These are phyloP conservation scores for Drosophila prostipennis DNA, from an alignment of 2,888 invertebrate species.

Conservation along the genomic window DNA sequence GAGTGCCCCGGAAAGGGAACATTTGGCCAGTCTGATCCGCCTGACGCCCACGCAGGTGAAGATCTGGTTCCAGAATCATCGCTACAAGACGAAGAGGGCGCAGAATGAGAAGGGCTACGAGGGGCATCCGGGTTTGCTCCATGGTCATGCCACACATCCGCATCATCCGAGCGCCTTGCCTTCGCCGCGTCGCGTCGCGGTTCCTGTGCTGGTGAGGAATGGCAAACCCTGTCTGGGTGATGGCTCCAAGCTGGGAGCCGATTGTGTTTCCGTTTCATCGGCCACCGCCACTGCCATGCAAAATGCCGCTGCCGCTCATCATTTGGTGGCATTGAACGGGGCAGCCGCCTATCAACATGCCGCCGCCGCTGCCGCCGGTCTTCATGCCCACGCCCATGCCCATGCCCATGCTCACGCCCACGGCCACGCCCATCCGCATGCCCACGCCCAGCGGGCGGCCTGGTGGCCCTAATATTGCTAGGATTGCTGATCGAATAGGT, in stretches of 20 bases:
- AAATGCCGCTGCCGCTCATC: slow-evolving; percentile 80
- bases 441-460: slow-evolving; percentile 73
- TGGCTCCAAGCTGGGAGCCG: slow-evolving; percentile 84
- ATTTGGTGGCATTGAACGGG: slow-evolving; percentile 67
- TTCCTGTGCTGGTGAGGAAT: slow-evolving; percentile 96
- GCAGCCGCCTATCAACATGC: slow-evolving; percentile 83
- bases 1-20: slow-evolving; percentile 98
- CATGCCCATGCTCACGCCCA: slow-evolving; percentile 79
- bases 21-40: slow-evolving; percentile 96
- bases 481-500: slow-evolving; percentile 65
- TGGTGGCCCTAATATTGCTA: slow-evolving; percentile 84
- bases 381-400: slow-evolving; percentile 81
- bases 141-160: slow-evolving; percentile 76
- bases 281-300: slow-evolving; percentile 84
- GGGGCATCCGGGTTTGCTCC: slow-evolving; percentile 81
- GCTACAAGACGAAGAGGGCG: slow-evolving; percentile 99
- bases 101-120: slow-evolving; percentile 96
- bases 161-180: slow-evolving; percentile 86
- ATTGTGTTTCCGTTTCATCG: slow-evolving; percentile 77
- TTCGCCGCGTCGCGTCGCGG: slow-evolving; percentile 96
- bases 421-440: slow-evolving; percentile 47
- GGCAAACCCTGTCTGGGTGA: slow-evolving; percentile 94
- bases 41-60: slow-evolving; percentile 99
- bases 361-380: slow-evolving; percentile 80
- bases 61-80: slow-evolving; percentile 99